Evolutionary conservation across 2,113 vertebrate genomes (phyloP).

Genomic region (Rhipidura dahli): DNA sequence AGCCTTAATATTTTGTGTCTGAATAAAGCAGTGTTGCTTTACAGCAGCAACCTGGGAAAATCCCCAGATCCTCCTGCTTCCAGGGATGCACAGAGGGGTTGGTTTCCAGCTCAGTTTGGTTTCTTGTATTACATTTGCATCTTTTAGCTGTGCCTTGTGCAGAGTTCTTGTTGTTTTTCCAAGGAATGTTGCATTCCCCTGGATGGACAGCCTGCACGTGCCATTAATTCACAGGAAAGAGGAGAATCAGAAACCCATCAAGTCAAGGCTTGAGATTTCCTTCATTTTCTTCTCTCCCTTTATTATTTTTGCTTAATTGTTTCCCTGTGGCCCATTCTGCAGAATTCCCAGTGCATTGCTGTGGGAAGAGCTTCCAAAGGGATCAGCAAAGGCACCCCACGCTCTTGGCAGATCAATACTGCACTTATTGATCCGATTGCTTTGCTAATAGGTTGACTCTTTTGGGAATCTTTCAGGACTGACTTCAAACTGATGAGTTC

Average conservation of each 20-base stretch:
- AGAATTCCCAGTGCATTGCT: background rate
- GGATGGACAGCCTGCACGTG: background rate
- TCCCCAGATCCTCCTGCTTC: background rate
- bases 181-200: background rate
- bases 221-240: background rate
- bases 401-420: background rate
- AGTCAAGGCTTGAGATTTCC: background rate
- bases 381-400: background rate
- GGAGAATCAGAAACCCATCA: background rate
- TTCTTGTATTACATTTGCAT: background rate
- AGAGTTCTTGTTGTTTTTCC: background rate
- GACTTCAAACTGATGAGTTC: background rate
- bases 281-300: background rate
- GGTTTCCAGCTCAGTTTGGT: fast-evolving
- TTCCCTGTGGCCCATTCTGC: background rate
- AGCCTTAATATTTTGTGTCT: background rate
- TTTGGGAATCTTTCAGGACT: background rate
- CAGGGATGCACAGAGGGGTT: background rate
- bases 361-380: background rate
- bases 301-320: background rate
- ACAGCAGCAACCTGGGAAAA: background rate
- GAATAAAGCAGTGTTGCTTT: background rate
- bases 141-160: background rate
- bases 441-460: background rate
- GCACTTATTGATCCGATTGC: background rate